These are phyloP conservation scores for Pseudomugil tenellus DNA, from an alignment of 2,797 vertebrate species.

Conservation along the genomic window DNA sequence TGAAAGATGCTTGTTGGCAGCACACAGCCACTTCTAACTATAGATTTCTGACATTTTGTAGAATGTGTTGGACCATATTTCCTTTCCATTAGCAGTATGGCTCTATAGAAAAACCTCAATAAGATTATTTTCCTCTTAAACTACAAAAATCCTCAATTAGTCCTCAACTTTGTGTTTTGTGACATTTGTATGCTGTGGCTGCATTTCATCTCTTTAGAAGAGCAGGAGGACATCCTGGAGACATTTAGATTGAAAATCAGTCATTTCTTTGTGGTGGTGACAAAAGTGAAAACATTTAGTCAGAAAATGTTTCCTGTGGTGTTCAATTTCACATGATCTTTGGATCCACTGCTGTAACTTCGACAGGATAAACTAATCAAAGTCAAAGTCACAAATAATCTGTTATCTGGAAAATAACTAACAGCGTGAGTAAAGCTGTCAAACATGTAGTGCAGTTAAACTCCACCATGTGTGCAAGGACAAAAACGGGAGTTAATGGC, in stretches of 20 bases:
- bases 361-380: neutral
- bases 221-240: no score
- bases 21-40: neutral
- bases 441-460: no score
- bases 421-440: no score
- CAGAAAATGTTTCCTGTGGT: neutral
- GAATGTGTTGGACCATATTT: neutral
- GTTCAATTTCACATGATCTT: neutral
- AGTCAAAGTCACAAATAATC: no score
- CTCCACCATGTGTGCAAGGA: no score
- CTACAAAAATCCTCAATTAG: neutral
- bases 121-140: neutral
- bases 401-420: no score
- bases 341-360: neutral
- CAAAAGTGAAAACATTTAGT: neutral
- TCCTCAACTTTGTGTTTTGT: neutral
- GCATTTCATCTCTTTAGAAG: neutral
- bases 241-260: neutral
- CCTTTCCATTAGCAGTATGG: neutral
- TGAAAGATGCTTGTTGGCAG: neutral
- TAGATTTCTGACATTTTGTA: neutral
- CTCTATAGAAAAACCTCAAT: neutral
- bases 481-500: neutral
- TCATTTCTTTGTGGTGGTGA: neutral
- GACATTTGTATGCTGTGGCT: neutral